Conservation (phyloP, 2,888 invertebrate species). For the Sarcophaga caerulescens region DNA sequence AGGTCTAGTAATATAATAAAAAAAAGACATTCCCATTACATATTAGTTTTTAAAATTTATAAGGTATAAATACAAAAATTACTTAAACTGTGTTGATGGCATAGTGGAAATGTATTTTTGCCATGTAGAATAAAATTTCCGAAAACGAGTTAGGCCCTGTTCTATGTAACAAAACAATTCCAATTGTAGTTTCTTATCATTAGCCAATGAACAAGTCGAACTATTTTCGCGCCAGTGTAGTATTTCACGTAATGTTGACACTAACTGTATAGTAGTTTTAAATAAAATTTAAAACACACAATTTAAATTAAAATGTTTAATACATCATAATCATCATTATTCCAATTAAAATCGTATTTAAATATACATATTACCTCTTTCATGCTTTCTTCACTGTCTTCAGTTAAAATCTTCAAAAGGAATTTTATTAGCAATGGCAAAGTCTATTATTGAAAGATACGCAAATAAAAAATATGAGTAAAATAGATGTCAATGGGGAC, state of each 20-base stretch:
- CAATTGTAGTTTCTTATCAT: constrained; percentile 74
- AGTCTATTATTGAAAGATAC: constrained; percentile 14
- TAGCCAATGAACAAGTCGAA: constrained; percentile 40
- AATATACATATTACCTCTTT: constrained; percentile 73
- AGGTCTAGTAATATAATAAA: constrained; percentile 81
- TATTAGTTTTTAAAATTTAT: too few relatives aligned
- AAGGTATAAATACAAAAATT: background rate
- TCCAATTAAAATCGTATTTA: background rate
- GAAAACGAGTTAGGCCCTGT: constrained; percentile 78
- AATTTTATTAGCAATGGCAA: constrained; percentile 77
- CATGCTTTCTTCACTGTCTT: constrained; percentile 75
- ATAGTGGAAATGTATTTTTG: constrained; percentile 72
- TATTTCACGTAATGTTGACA: constrained; percentile 75
- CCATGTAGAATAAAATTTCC: constrained; percentile 78
- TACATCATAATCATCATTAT: background rate
- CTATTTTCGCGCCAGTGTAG: constrained; percentile 69
- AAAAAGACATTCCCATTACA: too few relatives aligned
- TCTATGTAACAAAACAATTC: constrained; percentile 77
- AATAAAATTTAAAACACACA: constrained; percentile 6
- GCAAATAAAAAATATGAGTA: background rate
- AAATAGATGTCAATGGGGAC: too few relatives aligned
- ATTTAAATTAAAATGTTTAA: background rate
- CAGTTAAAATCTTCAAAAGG: constrained; percentile 75
- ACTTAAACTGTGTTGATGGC: constrained; percentile 61
- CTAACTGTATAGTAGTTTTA: constrained; percentile 60